These are phyloP conservation scores for Salvelinus fontinalis DNA, from an alignment of 2,113 vertebrate species.

Conservation along the genomic window DNA sequence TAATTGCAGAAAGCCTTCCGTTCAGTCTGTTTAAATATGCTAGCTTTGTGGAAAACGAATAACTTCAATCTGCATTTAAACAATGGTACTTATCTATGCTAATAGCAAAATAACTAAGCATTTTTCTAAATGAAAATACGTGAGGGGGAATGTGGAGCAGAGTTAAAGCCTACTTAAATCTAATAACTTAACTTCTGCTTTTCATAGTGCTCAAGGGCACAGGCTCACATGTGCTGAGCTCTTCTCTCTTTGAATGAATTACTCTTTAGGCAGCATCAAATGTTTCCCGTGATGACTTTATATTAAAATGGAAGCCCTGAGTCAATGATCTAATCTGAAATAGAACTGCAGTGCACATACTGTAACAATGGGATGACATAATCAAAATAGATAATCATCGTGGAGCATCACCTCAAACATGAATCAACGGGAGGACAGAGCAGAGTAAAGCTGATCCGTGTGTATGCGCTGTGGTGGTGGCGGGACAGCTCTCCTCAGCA, in stretches of 20 bases:
- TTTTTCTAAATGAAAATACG: slow-evolving; percentile 39
- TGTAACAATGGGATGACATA: slow-evolving; percentile 57
- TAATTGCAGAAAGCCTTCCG: slow-evolving; percentile 62
- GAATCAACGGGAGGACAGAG: slow-evolving; percentile 54
- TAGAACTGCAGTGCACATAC: slow-evolving; percentile 47
- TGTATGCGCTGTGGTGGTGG: neutral
- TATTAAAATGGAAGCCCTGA: slow-evolving; percentile 41
- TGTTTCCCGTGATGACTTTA: slow-evolving; percentile 44
- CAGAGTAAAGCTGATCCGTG: neutral
- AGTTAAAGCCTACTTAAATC: slow-evolving; percentile 5
- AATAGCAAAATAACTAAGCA: slow-evolving; percentile 39
- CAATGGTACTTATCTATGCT: slow-evolving; percentile 48
- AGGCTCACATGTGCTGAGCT: slow-evolving; percentile 25
- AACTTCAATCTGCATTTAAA: slow-evolving; percentile 61
- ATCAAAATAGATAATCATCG: slow-evolving; percentile 63
- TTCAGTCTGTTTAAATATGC: slow-evolving; percentile 50
- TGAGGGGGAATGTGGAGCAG: slow-evolving; percentile 20
- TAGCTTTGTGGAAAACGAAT: slow-evolving; percentile 43
- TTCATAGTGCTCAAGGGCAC: slow-evolving; percentile 10
- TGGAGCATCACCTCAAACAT: slow-evolving; percentile 55
- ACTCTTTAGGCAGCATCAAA: slow-evolving; percentile 43
- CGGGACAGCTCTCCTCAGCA: slow-evolving; percentile 17
- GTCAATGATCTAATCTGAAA: slow-evolving; percentile 43
- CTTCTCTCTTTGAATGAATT: slow-evolving; percentile 35
- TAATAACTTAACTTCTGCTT: neutral